These are phyloP conservation scores for Anolis carolinensis DNA, from an alignment of 2,113 vertebrate genomes.

Conservation along the genomic window DNA sequence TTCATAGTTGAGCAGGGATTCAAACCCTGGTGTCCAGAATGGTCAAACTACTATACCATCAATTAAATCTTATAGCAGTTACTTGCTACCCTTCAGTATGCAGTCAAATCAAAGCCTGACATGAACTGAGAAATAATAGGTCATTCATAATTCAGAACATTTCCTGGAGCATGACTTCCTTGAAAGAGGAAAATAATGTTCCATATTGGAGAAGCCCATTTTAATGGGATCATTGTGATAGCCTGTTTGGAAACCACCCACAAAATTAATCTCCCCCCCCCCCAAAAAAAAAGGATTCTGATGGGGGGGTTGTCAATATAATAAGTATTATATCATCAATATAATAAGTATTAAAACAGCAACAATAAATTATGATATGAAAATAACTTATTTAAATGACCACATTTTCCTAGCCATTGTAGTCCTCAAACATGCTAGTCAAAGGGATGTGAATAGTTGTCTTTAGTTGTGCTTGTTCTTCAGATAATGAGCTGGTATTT, in stretches of 20 bases:
- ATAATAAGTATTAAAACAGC: not conserved
- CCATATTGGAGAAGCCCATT: not conserved
- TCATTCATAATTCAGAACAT: not conserved
- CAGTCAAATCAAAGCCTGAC: not conserved
- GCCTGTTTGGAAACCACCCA: accelerated
- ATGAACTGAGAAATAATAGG: not conserved
- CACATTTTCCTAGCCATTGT: not conserved
- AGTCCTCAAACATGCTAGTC: not conserved
- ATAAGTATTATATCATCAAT: no score
- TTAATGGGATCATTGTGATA: not conserved
- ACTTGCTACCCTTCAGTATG: not conserved
- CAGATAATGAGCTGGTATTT: not conserved
- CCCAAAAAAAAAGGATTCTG: no score
- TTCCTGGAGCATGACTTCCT: not conserved
- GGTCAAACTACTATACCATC: not conserved
- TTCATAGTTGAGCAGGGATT: no score
- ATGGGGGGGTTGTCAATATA: no score
- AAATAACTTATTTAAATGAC: not conserved
- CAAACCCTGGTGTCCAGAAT: no score
- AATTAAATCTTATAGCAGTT: not conserved
- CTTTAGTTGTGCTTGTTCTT: not conserved
- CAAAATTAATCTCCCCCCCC: not conserved
- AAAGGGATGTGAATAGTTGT: not conserved
- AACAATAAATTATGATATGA: not conserved
- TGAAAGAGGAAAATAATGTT: not conserved